Evolutionary conservation across 64 coral and sea anemone genomes (phyloP).

Genomic region (Stylophora pistillata): DNA sequence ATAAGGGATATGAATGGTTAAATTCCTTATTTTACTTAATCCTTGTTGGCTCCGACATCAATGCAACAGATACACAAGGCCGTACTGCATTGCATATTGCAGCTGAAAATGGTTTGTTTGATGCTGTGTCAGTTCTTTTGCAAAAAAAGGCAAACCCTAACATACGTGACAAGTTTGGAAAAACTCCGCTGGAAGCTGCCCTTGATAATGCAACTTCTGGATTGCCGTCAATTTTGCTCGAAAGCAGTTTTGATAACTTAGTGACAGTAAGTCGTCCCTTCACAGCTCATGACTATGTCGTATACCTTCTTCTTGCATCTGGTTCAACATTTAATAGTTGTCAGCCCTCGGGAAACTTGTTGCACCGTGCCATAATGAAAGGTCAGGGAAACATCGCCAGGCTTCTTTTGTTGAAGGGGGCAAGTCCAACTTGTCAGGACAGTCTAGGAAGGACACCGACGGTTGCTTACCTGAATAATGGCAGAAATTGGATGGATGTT

Average conservation of each 20-base stretch:
- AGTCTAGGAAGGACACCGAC: background rate
- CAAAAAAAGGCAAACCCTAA: background rate
- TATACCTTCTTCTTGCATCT: background rate
- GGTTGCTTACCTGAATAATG: constrained; percentile 8
- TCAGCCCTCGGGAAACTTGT: background rate
- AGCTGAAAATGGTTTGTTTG: constrained; percentile 8
- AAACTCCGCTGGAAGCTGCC: constrained; percentile 24
- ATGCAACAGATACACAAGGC: constrained; percentile 11
- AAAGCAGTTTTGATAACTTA: background rate
- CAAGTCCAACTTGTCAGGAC: constrained; percentile 7
- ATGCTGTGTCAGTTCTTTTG: background rate
- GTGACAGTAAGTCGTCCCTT: background rate
- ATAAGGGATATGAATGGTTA: background rate
- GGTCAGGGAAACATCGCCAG: background rate
- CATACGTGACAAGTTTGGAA: background rate
- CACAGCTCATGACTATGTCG: background rate
- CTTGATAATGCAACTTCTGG: background rate
- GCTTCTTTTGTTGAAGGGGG: background rate
- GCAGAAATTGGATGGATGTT: background rate
- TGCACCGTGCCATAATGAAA: constrained; percentile 25
- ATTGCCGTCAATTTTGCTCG: background rate
- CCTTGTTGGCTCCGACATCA: background rate
- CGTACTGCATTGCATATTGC: constrained; percentile 25
- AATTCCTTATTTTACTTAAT: background rate
- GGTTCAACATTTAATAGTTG: background rate